These are phyloP conservation scores for Turnix velox DNA, from an alignment of 2,113 vertebrate species.

Conservation along the genomic window DNA sequence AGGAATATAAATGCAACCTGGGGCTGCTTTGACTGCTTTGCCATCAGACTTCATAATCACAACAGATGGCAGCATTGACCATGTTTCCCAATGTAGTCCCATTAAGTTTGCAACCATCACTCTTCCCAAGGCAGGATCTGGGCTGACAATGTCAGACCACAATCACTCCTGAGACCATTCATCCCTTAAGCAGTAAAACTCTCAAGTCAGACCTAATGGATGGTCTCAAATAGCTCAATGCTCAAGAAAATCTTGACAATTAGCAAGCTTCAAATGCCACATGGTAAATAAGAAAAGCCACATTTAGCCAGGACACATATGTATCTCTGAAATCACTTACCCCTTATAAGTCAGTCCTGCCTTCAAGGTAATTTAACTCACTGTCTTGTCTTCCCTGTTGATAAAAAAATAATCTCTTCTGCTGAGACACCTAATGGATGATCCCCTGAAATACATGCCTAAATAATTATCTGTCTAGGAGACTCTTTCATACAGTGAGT, in stretches of 20 bases:
- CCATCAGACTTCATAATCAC: background rate
- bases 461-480: constrained; percentile 60
- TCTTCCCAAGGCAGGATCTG: background rate
- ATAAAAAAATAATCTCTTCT: constrained; percentile 51
- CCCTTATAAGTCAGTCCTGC: background rate
- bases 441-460: constrained; percentile 54
- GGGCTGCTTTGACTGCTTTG: background rate
- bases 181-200: background rate
- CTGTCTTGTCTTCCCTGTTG: constrained; percentile 27
- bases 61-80: background rate
- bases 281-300: background rate
- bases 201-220: background rate
- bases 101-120: background rate
- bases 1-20: background rate
- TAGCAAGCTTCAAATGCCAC: background rate
- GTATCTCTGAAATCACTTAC: background rate
- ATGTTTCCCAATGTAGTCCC: background rate
- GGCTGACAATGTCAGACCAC: background rate
- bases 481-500: constrained; percentile 25
- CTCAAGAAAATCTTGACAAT: background rate
- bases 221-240: background rate
- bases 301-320: background rate
- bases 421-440: constrained; percentile 56
- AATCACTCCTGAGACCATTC: background rate
- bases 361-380: constrained; percentile 48